phyloP scores from a whole-genome alignment of 2,888 invertebrate species.

The Rhingia rostrata region DNA sequence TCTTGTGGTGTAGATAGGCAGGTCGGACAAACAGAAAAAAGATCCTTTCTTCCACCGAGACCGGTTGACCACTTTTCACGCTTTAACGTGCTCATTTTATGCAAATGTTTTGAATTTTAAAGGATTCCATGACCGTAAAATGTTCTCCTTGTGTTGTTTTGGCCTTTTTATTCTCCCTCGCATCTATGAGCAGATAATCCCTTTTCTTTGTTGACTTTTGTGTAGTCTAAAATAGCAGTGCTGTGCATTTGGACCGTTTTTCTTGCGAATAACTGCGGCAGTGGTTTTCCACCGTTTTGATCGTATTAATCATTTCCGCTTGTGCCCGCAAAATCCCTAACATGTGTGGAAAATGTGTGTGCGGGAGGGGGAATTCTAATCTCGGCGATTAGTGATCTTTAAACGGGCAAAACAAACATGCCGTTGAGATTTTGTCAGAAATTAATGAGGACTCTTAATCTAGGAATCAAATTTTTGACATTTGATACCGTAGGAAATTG shows the following conservation, averaged over 20 bases:
- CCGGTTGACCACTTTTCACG: slow-evolving; percentile 69
- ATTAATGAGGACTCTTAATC: slow-evolving; percentile 57
- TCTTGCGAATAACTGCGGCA: slow-evolving; percentile 36
- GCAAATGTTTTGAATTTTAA: slow-evolving; percentile 72
- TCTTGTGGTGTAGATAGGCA: slow-evolving; percentile 9
- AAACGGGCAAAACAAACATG: slow-evolving; percentile 49
- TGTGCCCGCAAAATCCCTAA: slow-evolving; percentile 41
- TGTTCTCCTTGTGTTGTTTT: slow-evolving; percentile 41
- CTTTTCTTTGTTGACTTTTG: slow-evolving; percentile 70
- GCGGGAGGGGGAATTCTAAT: slow-evolving; percentile 36
- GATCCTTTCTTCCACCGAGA: neutral
- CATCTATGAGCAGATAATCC: slow-evolving; percentile 72
- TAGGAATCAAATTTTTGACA: slow-evolving; percentile 60
- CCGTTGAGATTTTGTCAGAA: slow-evolving; percentile 33
- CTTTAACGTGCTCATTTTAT: slow-evolving; percentile 68
- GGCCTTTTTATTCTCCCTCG: slow-evolving; percentile 36
- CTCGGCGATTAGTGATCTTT: slow-evolving; percentile 47
- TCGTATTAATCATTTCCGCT: slow-evolving; percentile 39
- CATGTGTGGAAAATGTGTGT: slow-evolving; percentile 61
- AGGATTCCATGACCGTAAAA: slow-evolving; percentile 70
- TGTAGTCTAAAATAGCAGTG: slow-evolving; percentile 40
- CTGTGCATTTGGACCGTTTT: slow-evolving; percentile 16
- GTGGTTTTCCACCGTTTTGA: slow-evolving; percentile 31
- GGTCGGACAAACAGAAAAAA: neutral
- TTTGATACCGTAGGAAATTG: slow-evolving; percentile 64